phyloP scores from a whole-genome alignment of 2,888 invertebrate genomes.

The Drosophila ustulata region DNA sequence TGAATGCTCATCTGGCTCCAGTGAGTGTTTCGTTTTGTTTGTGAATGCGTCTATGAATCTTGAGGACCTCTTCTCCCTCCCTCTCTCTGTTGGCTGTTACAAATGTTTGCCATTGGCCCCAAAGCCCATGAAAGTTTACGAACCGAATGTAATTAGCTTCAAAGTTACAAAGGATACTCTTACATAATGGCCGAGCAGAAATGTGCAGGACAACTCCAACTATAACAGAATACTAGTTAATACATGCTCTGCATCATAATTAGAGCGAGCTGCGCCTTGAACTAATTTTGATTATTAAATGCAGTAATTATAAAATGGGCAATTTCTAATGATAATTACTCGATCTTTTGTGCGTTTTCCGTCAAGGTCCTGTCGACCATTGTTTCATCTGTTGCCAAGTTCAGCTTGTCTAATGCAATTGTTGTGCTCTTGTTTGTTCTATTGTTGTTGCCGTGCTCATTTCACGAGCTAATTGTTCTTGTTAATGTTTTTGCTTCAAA shows the following conservation, averaged over 20 bases:
- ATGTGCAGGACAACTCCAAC: neutral
- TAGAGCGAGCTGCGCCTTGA: neutral
- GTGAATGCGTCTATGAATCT: constrained; percentile 30
- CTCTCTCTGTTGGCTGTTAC: constrained; percentile 18
- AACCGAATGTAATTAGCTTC: constrained; percentile 45
- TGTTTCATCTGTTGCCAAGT: constrained; percentile 21
- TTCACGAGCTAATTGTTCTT: constrained; percentile 75
- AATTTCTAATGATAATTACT: constrained; percentile 10
- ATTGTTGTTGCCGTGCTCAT: constrained; percentile 46
- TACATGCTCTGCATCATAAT: neutral
- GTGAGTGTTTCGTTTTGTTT: constrained; percentile 14
- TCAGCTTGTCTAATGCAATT: constrained; percentile 50
- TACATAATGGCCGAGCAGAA: neutral
- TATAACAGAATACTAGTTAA: constrained; percentile 8
- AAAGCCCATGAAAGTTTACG: constrained; percentile 31
- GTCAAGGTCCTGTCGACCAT: constrained; percentile 29
- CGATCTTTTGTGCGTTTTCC: constrained; percentile 6
- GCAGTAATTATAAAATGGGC: constrained; percentile 1
- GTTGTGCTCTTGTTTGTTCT: constrained; percentile 32
- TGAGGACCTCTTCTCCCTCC: constrained; percentile 7
- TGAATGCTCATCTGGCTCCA: constrained; percentile 48
- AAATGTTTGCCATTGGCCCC: constrained; percentile 42
- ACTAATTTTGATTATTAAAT: neutral
- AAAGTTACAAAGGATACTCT: constrained; percentile 25
- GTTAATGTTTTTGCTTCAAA: constrained; percentile 72